Percentiles rank a stretch among this genome's conserved stretches.
Conservation (phyloP, 2,888 invertebrate species). For the Lithophane ornitopus region DNA sequence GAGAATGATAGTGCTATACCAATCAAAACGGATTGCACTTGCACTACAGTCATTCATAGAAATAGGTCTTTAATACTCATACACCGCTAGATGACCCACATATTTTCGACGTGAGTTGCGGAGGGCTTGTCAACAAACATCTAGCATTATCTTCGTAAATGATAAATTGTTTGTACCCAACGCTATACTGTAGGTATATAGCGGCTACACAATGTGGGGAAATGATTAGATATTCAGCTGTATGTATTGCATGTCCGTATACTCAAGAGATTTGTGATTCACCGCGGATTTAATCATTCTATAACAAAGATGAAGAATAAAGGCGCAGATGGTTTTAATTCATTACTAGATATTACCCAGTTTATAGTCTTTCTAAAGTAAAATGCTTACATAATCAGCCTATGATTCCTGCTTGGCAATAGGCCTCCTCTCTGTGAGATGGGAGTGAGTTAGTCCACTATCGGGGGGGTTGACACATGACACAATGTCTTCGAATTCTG, state of each 20-base stretch:
- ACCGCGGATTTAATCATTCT: constrained; percentile 32
- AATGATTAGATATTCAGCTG: constrained; percentile 70
- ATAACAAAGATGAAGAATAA: constrained; percentile 22
- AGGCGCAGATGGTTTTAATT: neutral
- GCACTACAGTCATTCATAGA: constrained; percentile 29
- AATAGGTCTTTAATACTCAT: constrained; percentile 29
- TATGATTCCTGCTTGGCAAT: neutral
- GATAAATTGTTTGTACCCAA: constrained; percentile 70
- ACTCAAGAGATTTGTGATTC: constrained; percentile 60
- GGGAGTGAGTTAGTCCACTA: neutral
- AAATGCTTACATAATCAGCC: neutral
- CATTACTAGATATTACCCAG: neutral
- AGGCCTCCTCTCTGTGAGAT: no score
- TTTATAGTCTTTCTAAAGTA: neutral
- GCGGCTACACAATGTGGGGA: constrained; percentile 58
- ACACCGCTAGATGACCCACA: constrained; percentile 67
- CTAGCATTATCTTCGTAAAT: constrained; percentile 63
- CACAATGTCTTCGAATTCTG: neutral
- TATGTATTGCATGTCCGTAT: constrained; percentile 49
- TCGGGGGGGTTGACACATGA: neutral
- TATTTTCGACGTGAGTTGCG: constrained; percentile 62
- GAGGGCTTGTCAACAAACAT: constrained; percentile 69
- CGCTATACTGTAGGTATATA: constrained; percentile 13
- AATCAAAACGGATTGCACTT: constrained; percentile 24
- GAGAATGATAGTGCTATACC: constrained; percentile 2